Evolutionary conservation across 2,888 invertebrate genomes (phyloP), one percentile per base, ranked within the genome.

Genomic region (Fragum whitleyi): DNA sequence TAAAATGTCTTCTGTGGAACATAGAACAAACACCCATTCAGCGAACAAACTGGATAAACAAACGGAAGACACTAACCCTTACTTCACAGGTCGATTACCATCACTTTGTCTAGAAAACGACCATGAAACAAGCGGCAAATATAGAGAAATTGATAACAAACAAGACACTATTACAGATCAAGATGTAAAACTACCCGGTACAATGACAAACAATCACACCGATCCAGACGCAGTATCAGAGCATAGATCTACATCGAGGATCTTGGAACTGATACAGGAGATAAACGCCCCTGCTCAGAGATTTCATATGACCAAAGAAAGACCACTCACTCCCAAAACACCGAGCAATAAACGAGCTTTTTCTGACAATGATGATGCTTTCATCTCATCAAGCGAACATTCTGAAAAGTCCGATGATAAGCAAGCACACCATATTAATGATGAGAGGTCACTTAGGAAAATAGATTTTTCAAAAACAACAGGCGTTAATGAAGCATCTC

Each of bases 61-160:
- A 2, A 14, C 21, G 16, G n/a, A 16, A 19, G 1, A 39, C 28
- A 28, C 2, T 16, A 69, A 51, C 29, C 53, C 51, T 28, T 82
- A 70, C 42, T 82, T 79, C 53, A 82, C 82, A 2, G 82, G 82
- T 3, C 39, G 82, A 28, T 62, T 82, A 28, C 82, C 82, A 7
- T 61, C 82, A 2, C 29, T 82, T 7, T 26, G 59, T 0, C 51
- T 42, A 39, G 19, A 32, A 21, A 53, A 73, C n/a, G 29, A 36
- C 14, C 9, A 36, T 36, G 9, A 9, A 26, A 11, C 39, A 14
- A 72, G 39, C 11, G 32, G 3, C 26, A 5, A 59, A 59, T 59
- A 1, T 39, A 23, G 29, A 16, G 21, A 42, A 19, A 36, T 14
- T 57, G 53, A 32, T 21, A 29, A 51, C n/a, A 11, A 62, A 61